Conservation (phyloP, 2,797 vertebrate genomes). For the Phalanger gymnotis region DNA sequence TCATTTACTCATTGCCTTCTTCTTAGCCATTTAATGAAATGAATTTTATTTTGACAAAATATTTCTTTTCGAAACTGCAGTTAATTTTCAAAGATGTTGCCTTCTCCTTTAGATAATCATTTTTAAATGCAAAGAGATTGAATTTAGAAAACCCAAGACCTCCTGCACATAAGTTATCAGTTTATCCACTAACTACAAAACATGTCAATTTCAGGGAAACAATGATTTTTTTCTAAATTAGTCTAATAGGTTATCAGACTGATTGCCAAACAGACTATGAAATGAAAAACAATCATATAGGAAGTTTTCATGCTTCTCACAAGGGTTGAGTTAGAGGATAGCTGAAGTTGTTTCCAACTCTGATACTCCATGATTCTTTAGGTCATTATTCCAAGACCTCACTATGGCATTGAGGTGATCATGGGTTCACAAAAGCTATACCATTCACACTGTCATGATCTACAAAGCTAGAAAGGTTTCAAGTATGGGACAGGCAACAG, state of each 20-base stretch:
- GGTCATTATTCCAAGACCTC: background rate
- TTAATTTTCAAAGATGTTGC: constrained; percentile 81
- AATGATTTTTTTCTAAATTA: background rate
- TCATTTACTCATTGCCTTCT: constrained; percentile 94
- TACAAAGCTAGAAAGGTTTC: background rate
- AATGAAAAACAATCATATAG: background rate
- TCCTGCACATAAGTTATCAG: background rate
- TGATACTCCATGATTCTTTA: background rate
- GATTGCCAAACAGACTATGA: background rate
- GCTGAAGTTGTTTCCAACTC: background rate
- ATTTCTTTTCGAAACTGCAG: constrained; percentile 84
- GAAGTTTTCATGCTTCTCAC: background rate
- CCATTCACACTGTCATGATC: background rate
- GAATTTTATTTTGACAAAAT: constrained; percentile 89
- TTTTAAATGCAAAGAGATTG: constrained; percentile 70
- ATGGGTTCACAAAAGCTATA: background rate
- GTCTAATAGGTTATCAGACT: constrained; percentile 15
- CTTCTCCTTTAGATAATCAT: constrained; percentile 69
- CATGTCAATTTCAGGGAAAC: background rate
- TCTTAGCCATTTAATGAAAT: constrained; percentile 88
- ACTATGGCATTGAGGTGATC: background rate
- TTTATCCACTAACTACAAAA: background rate
- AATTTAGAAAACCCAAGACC: background rate
- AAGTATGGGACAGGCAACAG: background rate
- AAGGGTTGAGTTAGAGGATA: background rate